Evolutionary conservation across 2,888 invertebrate species (phyloP).

Genomic region (Aphrophora alni): DNA sequence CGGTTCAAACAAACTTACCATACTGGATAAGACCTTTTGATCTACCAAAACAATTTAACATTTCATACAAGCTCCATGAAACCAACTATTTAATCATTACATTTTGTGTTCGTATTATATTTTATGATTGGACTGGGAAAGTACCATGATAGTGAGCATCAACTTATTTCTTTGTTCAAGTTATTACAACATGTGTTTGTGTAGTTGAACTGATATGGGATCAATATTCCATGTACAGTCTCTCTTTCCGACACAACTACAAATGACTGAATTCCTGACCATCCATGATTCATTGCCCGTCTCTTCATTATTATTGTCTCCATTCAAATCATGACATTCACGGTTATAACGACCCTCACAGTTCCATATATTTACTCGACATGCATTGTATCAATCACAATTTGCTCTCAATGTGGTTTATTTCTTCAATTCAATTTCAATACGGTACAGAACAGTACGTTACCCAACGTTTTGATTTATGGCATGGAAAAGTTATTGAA

Average conservation of each 20-base stretch:
- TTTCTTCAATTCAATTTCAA: background rate
- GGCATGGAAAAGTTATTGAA: background rate
- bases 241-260: background rate
- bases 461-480: background rate
- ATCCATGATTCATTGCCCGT: slow-evolving; percentile 20
- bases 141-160: no score
- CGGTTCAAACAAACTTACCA: no score
- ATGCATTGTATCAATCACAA: background rate
- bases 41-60: no score
- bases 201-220: no score
- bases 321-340: background rate
- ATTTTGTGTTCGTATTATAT: no score
- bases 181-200: no score
- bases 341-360: background rate
- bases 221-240: background rate
- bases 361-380: background rate
- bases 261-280: slow-evolving; percentile 27
- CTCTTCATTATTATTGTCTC: slow-evolving; percentile 22
- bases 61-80: no score
- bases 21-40: no score
- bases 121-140: no score
- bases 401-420: background rate
- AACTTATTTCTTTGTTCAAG: no score
- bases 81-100: no score
- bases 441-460: background rate